Percentiles rank a stretch among this genome's conserved stretches.
Conservation (phyloP, 2,888 invertebrate genomes). For the Pandemis heparana region DNA sequence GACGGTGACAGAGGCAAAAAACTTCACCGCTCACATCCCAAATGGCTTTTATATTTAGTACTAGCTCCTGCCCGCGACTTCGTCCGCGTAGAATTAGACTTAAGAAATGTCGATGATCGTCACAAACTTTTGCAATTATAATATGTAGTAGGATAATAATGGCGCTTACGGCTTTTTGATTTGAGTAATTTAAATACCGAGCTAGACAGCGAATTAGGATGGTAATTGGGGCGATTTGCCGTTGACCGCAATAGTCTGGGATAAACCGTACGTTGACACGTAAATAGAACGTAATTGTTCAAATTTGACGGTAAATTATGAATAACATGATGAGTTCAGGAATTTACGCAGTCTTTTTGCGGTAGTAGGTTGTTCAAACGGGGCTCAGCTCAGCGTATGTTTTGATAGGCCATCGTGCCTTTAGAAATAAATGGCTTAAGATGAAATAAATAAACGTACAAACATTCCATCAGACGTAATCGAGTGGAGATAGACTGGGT, state of each 20-base stretch:
- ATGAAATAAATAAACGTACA: not conserved
- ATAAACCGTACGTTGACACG: not conserved
- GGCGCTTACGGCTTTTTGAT: conserved; percentile 1
- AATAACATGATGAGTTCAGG: no score
- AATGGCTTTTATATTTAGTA: not conserved
- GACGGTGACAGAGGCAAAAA: conserved; percentile 68
- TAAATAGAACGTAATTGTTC: not conserved
- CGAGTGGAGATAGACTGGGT: no score
- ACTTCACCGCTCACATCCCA: conserved; percentile 43
- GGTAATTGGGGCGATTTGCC: conserved; percentile 21
- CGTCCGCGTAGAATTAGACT: no score
- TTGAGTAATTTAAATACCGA: not conserved
- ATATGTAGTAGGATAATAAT: not conserved
- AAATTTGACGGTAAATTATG: not conserved
- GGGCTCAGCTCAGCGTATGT: no score
- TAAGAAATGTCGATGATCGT: no score
- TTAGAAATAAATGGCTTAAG: not conserved
- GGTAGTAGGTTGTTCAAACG: not conserved
- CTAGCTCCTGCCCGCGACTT: no score
- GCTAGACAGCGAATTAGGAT: conserved; percentile 15
- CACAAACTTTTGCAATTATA: no score
- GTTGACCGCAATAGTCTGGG: conserved; percentile 7
- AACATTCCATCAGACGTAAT: not conserved
- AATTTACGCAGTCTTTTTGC: not conserved
- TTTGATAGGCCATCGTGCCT: no score